Evolutionary conservation across 1,140 invertebrate genomes (phyloP), one percentile per base, ranked within the genome.

Genomic region (Ptiloglossa arizonensis): DNA sequence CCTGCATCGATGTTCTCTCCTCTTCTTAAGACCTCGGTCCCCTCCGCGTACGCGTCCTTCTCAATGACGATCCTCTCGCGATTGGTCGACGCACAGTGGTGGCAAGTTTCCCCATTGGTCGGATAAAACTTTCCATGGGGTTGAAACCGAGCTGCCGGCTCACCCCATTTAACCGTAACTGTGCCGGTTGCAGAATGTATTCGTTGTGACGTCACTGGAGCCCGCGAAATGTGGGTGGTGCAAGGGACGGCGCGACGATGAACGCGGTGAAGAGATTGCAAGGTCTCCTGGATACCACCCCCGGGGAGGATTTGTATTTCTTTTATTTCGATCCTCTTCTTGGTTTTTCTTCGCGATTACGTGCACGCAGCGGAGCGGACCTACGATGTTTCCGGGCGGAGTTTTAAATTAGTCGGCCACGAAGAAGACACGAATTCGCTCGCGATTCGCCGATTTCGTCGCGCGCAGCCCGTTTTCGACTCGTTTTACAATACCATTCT

Each of bases 11-110:
- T 38, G 69, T 72, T 66, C 79, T 77, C 80, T 22, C 72, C 64
- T 85, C 73, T 77, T 89, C 81, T 89, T 89, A 89, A 88, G 64
- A 81, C 69, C 79, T 88, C 82, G 78, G 79, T 79, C 76, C 63
- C 85, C 86, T 77, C 83, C 80, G 71, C n/a, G 41, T 13, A 60
- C 56, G 32, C 57, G 44, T 70, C 32, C 52, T 81, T 35, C 57
- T 66, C 75, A 67, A 79, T 79, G 77, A 84, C 75, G 70, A 86
- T 83, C 83, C 66, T 32, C 11, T 66, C 72, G 68, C 79, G 70
- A 88, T 87, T 89, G 88, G 88, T 84, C 75, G 75, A 67, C 52
- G 67, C 80, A 83, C 62, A 56, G 56, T 56, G 4, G 59, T 66
- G 38, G 54, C 17, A 63, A 56, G 72, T 48, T 68, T 59, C 72